These are phyloP conservation scores for Sula dactylatra DNA, from an alignment of 2,113 vertebrate genomes.

Conservation along the genomic window DNA sequence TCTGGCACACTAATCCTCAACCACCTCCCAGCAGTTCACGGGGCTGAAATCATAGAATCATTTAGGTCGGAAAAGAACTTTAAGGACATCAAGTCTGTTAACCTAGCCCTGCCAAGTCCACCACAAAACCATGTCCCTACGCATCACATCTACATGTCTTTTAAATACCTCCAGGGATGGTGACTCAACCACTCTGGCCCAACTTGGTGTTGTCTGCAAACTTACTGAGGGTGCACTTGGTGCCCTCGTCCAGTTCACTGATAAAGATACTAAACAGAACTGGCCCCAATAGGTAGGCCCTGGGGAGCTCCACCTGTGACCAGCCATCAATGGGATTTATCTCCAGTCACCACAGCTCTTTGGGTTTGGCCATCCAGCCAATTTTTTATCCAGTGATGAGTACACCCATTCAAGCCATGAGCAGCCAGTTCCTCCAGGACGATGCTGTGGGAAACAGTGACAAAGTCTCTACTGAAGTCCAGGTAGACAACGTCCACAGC, in stretches of 20 bases:
- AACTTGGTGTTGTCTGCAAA: background rate
- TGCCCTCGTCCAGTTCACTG: background rate
- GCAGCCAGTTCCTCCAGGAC: background rate
- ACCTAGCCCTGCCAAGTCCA: background rate
- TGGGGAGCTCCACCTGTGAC: background rate
- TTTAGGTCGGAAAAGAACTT: background rate
- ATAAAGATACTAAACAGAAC: background rate
- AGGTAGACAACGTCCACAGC: background rate
- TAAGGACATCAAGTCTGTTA: background rate
- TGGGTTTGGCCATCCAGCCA: background rate
- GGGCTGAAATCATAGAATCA: background rate
- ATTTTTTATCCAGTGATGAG: background rate
- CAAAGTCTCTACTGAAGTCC: background rate
- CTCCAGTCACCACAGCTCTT: background rate
- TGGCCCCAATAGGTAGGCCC: background rate
- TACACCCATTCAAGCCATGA: background rate
- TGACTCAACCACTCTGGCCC: background rate
- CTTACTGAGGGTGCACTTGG: background rate
- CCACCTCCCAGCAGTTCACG: background rate
- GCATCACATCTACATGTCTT: background rate
- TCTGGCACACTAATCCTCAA: background rate
- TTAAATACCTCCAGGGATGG: background rate
- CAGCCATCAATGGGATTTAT: background rate
- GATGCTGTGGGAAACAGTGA: background rate
- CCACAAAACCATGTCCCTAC: background rate